Conservation (phyloP, 92 coral and sea anemone species). For the Umimayanthus chanpuru region DNA sequence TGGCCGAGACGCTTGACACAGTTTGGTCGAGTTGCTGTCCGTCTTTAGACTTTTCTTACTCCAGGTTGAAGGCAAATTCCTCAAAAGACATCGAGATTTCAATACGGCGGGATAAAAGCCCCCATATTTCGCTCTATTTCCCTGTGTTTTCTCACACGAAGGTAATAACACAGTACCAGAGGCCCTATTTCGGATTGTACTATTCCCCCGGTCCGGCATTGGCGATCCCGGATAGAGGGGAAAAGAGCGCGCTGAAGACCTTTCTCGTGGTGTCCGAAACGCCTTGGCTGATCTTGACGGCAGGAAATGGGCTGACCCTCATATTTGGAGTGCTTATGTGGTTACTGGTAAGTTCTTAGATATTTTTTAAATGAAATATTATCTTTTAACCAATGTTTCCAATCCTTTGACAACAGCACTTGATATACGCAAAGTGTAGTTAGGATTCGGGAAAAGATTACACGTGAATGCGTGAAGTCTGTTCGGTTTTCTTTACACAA, state of each 20-base stretch:
- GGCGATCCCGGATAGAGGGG: background rate
- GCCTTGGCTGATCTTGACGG: background rate
- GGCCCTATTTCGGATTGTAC: slow-evolving; percentile 16
- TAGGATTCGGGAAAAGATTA: too few relatives aligned
- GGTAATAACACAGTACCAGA: slow-evolving; percentile 15
- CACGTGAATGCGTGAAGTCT: too few relatives aligned
- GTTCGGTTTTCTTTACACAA: too few relatives aligned
- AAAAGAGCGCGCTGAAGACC: background rate
- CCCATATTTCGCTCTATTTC: slow-evolving; percentile 16
- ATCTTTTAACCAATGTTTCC: background rate
- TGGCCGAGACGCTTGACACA: background rate
- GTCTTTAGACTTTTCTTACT: background rate
- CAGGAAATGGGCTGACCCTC: background rate
- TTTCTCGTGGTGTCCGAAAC: background rate
- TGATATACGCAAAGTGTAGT: too few relatives aligned
- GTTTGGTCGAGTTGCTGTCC: slow-evolving; percentile 6
- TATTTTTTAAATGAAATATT: too few relatives aligned
- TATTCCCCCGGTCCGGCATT: slow-evolving; percentile 27
- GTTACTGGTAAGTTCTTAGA: slow-evolving; percentile 14
- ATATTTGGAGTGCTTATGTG: slow-evolving; percentile 6
- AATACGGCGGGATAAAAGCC: slow-evolving; percentile 16
- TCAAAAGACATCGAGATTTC: slow-evolving; percentile 22
- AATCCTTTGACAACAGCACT: background rate
- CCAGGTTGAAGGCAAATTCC: background rate
- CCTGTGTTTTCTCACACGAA: slow-evolving; percentile 16